phyloP scores from a whole-genome alignment of 2,797 vertebrate species.

The Loris lydekkerianus region DNA sequence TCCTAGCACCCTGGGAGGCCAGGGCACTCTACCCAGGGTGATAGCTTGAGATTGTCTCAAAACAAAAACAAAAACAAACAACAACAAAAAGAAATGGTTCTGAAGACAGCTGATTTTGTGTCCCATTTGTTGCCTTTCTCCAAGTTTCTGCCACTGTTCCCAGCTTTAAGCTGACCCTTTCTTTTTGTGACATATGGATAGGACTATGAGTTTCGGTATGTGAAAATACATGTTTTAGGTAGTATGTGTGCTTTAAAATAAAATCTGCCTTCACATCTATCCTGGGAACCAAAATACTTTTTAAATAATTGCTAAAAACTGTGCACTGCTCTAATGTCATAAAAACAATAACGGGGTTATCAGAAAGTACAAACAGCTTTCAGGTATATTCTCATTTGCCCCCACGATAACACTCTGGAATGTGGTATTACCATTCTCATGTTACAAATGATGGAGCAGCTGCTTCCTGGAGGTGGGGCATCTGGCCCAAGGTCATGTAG shows the following conservation, averaged over 20 bases:
- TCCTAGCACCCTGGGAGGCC: too few relatives aligned
- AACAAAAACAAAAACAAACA: too few relatives aligned
- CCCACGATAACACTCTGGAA: neutral
- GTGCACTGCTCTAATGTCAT: neutral
- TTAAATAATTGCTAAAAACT: slow-evolving; percentile 15
- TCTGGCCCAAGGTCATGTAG: slow-evolving; percentile 12
- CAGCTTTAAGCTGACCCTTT: neutral
- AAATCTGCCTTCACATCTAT: neutral
- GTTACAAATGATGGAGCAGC: neutral
- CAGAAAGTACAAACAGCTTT: neutral
- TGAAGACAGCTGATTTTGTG: neutral
- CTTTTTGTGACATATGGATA: neutral
- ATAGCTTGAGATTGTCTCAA: too few relatives aligned
- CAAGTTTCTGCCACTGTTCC: neutral
- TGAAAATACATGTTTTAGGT: too few relatives aligned
- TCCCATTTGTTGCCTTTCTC: neutral
- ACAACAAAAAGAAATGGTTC: neutral
- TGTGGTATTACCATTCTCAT: neutral
- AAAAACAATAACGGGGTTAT: neutral
- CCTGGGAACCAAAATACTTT: slow-evolving; percentile 29
- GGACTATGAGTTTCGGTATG: neutral
- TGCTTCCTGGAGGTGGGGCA: neutral
- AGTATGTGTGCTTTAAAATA: too few relatives aligned
- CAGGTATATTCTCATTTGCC: neutral
- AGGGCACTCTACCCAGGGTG: too few relatives aligned